Evolutionary conservation across 2,113 vertebrate genomes (phyloP), one percentile per base, ranked within the genome.

Genomic region (Phycodurus eques): DNA sequence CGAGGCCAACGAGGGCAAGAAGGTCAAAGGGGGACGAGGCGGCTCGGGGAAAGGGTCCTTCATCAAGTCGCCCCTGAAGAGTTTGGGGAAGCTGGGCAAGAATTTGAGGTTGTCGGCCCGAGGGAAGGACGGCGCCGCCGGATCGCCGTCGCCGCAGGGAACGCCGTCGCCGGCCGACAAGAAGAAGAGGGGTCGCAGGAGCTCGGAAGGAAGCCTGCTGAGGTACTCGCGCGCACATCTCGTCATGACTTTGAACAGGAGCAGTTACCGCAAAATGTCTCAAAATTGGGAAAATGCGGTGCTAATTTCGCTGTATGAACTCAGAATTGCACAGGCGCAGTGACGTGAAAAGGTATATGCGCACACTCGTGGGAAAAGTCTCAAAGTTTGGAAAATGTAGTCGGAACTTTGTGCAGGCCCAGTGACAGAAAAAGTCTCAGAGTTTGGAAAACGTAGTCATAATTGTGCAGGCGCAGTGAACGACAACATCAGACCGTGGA

Each of bases 151-250:
- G 88, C 59, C 59, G 59, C 59, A 61, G 59, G 92, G 0, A 0
- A 91, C 93, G 0, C 92, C 94, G 1, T 89, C 88, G 0, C 86
- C 88, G 0, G 63, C 76, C 61, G 76, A 77, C 74, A 92, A 90
- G 78, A 93, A 88, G 86, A 92, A 91, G 84, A 92, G 92, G 13
- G 89, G 92, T 15, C 73, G 84, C 60, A 84, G 47, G 88, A 95
- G 93, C 80, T 98, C 95, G 0, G 96, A 96, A 14, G 96, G 96
- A 17, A 94, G 94, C 75, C 74, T 96, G 60, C 77, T 93, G 61
- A 88, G 93, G 91, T 91, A 80, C 13, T 14, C 12, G 2, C 27
- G 13, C 4, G 17, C 8, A 49, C 43, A 44, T 10, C 43, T 46
- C 44, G 44, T 13, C 8, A 43, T 10, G 27, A 27, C 27, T 27